phyloP scores from a whole-genome alignment of 2,888 invertebrate species.

The Metacarcinus magister region DNA sequence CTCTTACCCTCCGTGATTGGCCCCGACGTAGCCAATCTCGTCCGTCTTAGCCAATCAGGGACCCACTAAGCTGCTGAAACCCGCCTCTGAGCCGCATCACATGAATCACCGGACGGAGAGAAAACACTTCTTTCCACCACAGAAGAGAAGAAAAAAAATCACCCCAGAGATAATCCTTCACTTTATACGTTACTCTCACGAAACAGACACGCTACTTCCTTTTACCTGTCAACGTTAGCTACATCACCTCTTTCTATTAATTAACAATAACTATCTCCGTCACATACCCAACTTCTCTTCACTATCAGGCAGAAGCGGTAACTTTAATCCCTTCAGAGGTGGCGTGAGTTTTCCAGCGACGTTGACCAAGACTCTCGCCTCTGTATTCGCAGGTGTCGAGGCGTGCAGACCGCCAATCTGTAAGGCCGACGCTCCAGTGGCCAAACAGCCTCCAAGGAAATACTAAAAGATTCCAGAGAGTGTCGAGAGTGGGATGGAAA shows the following conservation, averaged over 20 bases:
- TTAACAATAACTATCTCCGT: too few relatives aligned
- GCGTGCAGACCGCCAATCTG: conserved; percentile 30
- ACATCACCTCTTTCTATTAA: background rate
- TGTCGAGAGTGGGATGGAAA: background rate
- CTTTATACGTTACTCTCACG: background rate
- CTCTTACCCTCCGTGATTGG: conserved; percentile 6
- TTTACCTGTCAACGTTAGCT: background rate
- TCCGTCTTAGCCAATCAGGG: conserved; percentile 53
- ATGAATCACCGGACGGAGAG: background rate
- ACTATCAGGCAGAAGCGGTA: background rate
- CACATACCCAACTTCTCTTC: background rate
- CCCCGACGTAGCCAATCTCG: background rate
- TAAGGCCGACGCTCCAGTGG: background rate
- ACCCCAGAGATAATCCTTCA: background rate
- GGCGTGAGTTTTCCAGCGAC: background rate
- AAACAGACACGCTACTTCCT: background rate
- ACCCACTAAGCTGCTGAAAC: conserved; percentile 17
- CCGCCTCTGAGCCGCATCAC: background rate
- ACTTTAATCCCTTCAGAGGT: background rate
- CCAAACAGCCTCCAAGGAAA: conserved; percentile 22
- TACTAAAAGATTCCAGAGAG: conserved; percentile 37
- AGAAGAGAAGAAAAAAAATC: background rate
- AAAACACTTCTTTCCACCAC: background rate
- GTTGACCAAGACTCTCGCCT: background rate
- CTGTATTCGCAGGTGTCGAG: conserved; percentile 37